These are phyloP conservation scores for Antheraea pernyi DNA, from an alignment of 1,140 invertebrate genomes.

Conservation along the genomic window DNA sequence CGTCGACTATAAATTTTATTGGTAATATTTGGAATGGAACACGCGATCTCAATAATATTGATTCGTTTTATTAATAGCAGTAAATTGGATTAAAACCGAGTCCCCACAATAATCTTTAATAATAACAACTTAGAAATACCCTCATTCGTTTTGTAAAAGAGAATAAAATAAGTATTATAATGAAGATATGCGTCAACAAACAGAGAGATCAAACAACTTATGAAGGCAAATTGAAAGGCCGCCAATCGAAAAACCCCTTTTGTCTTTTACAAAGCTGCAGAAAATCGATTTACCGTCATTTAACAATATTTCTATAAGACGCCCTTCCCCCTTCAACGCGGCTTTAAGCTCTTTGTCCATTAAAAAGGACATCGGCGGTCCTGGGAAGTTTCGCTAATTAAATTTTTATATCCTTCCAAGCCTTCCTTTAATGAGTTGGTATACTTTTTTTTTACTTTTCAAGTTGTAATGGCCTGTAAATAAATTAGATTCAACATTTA, in stretches of 20 bases:
- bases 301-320: conserved; percentile 63
- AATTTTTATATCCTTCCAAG: conserved; percentile 60
- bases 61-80: no score
- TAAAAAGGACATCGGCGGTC: conserved; percentile 31
- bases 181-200: conserved; percentile 31
- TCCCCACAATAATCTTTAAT: neutral
- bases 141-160: neutral
- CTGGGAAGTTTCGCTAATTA: conserved; percentile 63
- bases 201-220: conserved; percentile 36
- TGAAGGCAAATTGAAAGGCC: conserved; percentile 47
- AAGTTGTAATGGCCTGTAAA: conserved; percentile 17
- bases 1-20: no score
- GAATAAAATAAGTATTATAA: conserved; percentile 6
- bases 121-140: neutral
- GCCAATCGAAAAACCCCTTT: conserved; percentile 35
- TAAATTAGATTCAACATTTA: conserved; percentile 14
- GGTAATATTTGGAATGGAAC: no score
- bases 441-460: conserved; percentile 28
- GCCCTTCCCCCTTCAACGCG: conserved; percentile 26
- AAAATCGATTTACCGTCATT: conserved; percentile 59
- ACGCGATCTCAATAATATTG: no score
- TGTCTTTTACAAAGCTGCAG: conserved; percentile 37
- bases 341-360: conserved; percentile 54
- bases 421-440: conserved; percentile 42
- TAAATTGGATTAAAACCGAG: neutral